Base-by-base conservation (phyloP, 2,113 vertebrate species). In the Xenopus laevis region DNA sequence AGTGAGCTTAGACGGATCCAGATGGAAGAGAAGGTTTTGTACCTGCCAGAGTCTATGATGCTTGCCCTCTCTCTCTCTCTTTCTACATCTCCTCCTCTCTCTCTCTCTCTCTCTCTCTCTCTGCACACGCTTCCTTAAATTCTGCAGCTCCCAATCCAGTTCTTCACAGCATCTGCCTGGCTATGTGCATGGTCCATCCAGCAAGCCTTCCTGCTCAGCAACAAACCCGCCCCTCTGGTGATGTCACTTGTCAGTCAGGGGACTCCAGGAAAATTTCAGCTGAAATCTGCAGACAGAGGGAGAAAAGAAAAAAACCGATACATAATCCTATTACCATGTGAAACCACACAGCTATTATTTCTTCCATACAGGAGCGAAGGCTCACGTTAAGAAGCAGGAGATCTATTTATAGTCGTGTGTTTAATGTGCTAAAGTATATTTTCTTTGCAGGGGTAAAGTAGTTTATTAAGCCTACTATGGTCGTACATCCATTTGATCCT, bases 181-280 rank as follows among this genome's bases (percentile, higher is more conserved):
- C 58, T 60, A 27, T 50, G 65, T 53, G 65, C 65, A 68, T 21
- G 18, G 11, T 27, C 58, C 18, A 27, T 21, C 57, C 65, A 50
- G 45, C 66, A 59, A 16, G 63, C 66, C 59, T 64, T 67, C 74
- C 74, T 77, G 74, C 74, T 77, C 74, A 77, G 74, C 74, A 70
- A 77, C 74, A 70, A n/a, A 20, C 60, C n/a, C 66, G 33, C 74
- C 66, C 74, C 59, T 15, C 6, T 44, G 13, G 16, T 63, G 59
- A 77, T 45, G 74, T 77, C 74, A 70, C 2, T 30, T 27, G 74
- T 30, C 74, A 77, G 16, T 68, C 73, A 68, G 3, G 10, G 16
- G 21, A 7, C 52, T 13, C 21, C 58, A 30, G 44, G 44, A 66
- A 50, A 20, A 66, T 21, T 50, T 50, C 10, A 66, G 8, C 1